Evolutionary conservation across 2,797 vertebrate species (phyloP).

Genomic region (Sebastes cheni): DNA sequence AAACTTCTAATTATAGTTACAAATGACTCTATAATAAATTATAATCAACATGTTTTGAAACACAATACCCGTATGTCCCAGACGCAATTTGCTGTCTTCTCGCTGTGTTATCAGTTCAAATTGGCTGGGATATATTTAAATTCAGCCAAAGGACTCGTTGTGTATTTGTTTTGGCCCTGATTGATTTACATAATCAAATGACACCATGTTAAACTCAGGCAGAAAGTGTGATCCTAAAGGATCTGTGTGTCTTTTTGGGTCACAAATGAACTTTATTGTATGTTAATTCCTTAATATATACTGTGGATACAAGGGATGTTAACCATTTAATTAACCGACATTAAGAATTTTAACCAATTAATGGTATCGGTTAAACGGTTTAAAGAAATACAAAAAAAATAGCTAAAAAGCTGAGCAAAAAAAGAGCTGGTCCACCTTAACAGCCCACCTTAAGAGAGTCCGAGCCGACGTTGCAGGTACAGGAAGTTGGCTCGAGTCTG

Average conservation of each 20-base stretch:
- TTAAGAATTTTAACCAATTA: no score
- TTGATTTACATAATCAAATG: conserved; percentile 33
- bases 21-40: conserved; percentile 37
- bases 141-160: conserved; percentile 17
- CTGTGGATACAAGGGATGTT: no score
- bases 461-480: no score
- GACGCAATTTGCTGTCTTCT: conserved; percentile 9
- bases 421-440: no score
- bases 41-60: conserved; percentile 60
- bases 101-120: conserved; percentile 23
- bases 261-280: background rate
- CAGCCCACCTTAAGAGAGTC: no score
- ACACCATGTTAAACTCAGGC: conserved; percentile 9
- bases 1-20: conserved; percentile 27
- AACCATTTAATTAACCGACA: rapidly evolving
- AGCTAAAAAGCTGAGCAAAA: no score
- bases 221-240: background rate
- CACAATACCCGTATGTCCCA: background rate
- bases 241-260: background rate
- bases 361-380: no score
- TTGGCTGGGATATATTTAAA: background rate
- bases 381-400: no score
- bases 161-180: conserved; percentile 7
- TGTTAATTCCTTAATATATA: background rate
- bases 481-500: no score